Base-by-base conservation (phyloP, 2,888 invertebrate genomes). In the Diabrotica balteata region DNA sequence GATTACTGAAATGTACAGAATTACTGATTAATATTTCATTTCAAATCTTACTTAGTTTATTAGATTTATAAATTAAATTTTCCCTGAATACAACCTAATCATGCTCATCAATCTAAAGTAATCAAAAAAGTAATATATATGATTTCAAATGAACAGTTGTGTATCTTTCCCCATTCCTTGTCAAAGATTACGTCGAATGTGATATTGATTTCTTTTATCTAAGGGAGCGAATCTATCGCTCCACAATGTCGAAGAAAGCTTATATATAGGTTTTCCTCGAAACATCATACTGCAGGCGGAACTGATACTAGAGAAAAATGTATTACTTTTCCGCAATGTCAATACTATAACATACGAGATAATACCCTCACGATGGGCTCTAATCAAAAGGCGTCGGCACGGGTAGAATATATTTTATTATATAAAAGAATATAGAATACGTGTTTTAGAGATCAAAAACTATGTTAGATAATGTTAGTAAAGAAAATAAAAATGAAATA, bases 111-210 rank as follows among this genome's bases (percentile, higher is more conserved):
- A 32, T 32, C 32, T 32, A 32, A 32, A 32, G 32, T 32, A 32
- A 32, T 32, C 32, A 32, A 32, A 32, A 32, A 32, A 32, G 32
- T 32, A 32, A 32, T 32, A 32, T 32, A 32, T 32, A 32, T 32
- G 32, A 32, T 32, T 32, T 4, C 4, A 32, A 32, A 32, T 32
- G 32, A 32, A 32, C 32, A 32, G 32, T 32, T 32, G 32, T 32
- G 32, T 32, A 32, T 32, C 32, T 32, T 32, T 32, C 32, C 32
- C 32, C 32, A 32, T 32, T 59, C 22, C 50, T 52, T 46, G 52
- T 42, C 59, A 54, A 65, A 63, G 46, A 62, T 53, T 62, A 49
- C 62, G 55, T 63, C 63, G 55, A 63, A 63, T 45, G 8, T 63
- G 47, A 57, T 57, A 63, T 58, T 57, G 63, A 58, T 63, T 63